Percentiles rank a stretch among this genome's conserved stretches.
These are phyloP conservation scores for Saguinus midas DNA, from an alignment of 2,113 vertebrate species.

Conservation along the genomic window DNA sequence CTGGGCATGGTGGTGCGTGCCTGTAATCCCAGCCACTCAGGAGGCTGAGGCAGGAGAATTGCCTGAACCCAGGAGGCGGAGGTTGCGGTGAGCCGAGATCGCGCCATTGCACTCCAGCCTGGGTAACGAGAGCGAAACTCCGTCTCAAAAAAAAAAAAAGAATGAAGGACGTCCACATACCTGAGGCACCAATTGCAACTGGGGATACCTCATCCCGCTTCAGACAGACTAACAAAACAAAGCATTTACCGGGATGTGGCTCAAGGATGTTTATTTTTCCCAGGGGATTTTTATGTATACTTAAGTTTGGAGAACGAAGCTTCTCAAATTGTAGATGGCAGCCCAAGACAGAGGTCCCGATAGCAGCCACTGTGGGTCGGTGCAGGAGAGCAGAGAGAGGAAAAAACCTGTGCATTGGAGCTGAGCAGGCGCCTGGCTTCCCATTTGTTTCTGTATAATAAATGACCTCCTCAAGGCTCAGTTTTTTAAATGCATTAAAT, in stretches of 20 bases:
- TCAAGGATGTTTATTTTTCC: neutral
- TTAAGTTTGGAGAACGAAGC: neutral
- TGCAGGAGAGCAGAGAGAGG: neutral
- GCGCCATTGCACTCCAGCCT: too few relatives aligned
- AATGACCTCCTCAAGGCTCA: neutral
- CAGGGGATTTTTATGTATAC: neutral
- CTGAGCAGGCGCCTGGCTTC: neutral
- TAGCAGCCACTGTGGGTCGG: neutral
- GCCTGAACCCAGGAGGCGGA: too few relatives aligned
- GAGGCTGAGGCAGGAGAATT: too few relatives aligned
- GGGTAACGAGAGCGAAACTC: too few relatives aligned
- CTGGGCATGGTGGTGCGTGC: too few relatives aligned
- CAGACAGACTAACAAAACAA: neutral
- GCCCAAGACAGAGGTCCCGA: neutral
- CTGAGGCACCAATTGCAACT: neutral
- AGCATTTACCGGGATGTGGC: neutral
- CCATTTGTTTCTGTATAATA: neutral
- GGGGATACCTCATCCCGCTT: neutral
- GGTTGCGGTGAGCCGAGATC: too few relatives aligned
- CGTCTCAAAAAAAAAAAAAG: too few relatives aligned
- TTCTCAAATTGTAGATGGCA: neutral
- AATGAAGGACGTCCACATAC: fast-evolving
- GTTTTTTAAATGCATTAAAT: neutral
- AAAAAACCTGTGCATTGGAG: neutral
- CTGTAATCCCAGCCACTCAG: too few relatives aligned